Base-by-base conservation (phyloP, 1,140 invertebrate species). In the Cotesia vestalis region DNA sequence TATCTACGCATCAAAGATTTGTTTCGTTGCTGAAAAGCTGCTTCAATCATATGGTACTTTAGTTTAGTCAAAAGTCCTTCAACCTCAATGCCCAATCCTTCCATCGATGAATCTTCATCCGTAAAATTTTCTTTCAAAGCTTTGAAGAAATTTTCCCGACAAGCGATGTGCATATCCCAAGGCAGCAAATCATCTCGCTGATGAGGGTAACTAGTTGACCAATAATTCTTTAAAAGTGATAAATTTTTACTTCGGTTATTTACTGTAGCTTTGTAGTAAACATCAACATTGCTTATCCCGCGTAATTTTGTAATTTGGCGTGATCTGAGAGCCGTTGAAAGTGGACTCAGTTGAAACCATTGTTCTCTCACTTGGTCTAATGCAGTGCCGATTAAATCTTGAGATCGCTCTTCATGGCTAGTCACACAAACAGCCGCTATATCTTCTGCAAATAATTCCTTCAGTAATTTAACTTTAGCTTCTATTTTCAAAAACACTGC, bases 291-390 rank as follows among this genome's bases (percentile, higher is more conserved):
- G n/a, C 81, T 78, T 20, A 87, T 76, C 8, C 78, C 82, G 6
- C 85, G 81, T 0, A 89, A 59, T 62, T 85, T 85, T 4, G 84
- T 69, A 0, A 90, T 17, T 66, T 86, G 85, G 0, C 77, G 72
- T 2, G 79, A 77, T 76, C 84, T 79, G 4, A 85, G 52, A 53
- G 87, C 84, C 0, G 77, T 74, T 6, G 83, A 85, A 1, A 88
- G 76, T 0, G 85, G 82, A 78, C 82, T 86, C 3, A 87, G 40
- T 12, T 78, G 78, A n/a, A 85, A 77, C 89, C 89, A 90, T 35
- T 86, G 75, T 62, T 85, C 77, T 36, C 78, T 74, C 0, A 78
- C 51, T 20, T 83, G 78, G 3, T 83, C 78, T 52, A 88, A 77
- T 66, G 84, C 84, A 11, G 74, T 73, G n/a, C 81, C 81, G 1